phyloP scores from a whole-genome alignment of 1,140 invertebrate species.

The Apocrypta bakeri region DNA sequence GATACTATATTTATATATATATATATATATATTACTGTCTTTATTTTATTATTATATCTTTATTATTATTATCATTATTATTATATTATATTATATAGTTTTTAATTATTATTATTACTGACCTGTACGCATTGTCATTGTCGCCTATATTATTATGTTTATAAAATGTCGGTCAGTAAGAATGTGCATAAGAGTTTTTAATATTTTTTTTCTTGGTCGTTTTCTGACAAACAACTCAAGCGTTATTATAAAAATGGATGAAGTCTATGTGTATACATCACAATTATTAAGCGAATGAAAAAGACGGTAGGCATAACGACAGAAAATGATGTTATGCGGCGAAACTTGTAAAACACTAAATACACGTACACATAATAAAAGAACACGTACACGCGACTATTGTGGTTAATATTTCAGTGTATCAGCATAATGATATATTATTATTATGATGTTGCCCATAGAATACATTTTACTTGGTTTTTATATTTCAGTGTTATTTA shows the following conservation, averaged over 20 bases:
- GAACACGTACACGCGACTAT: conserved; percentile 63
- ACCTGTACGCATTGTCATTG: conserved; percentile 41
- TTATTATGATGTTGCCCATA: conserved; percentile 74
- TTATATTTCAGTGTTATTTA: conserved; percentile 61
- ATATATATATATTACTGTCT: neutral
- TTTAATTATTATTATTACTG: conserved; percentile 9
- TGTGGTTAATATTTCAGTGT: conserved; percentile 74
- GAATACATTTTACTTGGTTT: conserved; percentile 75
- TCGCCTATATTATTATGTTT: conserved; percentile 38
- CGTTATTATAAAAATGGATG: conserved; percentile 17
- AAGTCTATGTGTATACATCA: conserved; percentile 33
- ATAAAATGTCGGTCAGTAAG: conserved; percentile 40
- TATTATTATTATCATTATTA: conserved; percentile 31
- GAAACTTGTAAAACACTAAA: conserved; percentile 58
- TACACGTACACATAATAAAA: conserved; percentile 55
- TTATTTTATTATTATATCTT: conserved; percentile 40
- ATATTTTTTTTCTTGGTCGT: conserved; percentile 37
- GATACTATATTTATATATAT: too few relatives aligned
- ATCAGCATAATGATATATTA: conserved; percentile 73
- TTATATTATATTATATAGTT: conserved; percentile 19
- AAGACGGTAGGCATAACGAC: neutral
- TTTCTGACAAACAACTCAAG: conserved; percentile 34
- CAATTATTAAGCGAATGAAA: neutral
- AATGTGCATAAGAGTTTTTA: conserved; percentile 36
- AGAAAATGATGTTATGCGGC: conserved; percentile 47